phyloP scores from a whole-genome alignment of 2,113 vertebrate species.

The Pseudorectes ferrugineus region DNA sequence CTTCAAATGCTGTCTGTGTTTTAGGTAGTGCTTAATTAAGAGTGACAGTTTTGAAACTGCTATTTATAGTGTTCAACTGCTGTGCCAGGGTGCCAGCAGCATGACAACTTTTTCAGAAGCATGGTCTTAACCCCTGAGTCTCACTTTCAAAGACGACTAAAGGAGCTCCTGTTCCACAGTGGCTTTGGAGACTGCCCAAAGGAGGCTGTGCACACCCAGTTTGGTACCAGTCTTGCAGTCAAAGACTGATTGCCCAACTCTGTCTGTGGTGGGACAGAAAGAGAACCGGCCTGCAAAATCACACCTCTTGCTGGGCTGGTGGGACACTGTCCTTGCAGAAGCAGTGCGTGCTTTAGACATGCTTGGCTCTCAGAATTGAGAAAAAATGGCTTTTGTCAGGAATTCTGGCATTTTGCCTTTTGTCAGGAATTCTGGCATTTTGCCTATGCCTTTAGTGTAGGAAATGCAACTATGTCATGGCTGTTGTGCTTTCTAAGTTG shows the following conservation, averaged over 20 bases:
- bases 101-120: not conserved
- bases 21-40: constrained; percentile 46
- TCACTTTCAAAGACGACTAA: not conserved
- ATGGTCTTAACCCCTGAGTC: not conserved
- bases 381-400: not conserved
- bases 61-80: constrained; percentile 39
- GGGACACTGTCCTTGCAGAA: not conserved
- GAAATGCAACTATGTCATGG: not conserved
- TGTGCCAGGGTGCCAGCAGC: not conserved
- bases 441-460: not conserved
- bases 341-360: not conserved
- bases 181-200: not conserved
- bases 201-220: not conserved
- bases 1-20: constrained; percentile 39
- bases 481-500: not conserved
- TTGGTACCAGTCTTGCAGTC: not conserved
- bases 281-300: not conserved
- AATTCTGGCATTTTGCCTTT: not conserved
- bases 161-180: not conserved
- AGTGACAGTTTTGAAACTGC: constrained; percentile 12
- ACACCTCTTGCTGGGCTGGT: not conserved
- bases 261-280: not conserved
- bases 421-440: not conserved
- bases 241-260: not conserved
- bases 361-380: not conserved